A percentile compares a stretch with the other conserved stretches of the same genome.
These are phyloP conservation scores for Ochlodes sylvanus DNA, from an alignment of 2,888 invertebrate species.

Conservation along the genomic window DNA sequence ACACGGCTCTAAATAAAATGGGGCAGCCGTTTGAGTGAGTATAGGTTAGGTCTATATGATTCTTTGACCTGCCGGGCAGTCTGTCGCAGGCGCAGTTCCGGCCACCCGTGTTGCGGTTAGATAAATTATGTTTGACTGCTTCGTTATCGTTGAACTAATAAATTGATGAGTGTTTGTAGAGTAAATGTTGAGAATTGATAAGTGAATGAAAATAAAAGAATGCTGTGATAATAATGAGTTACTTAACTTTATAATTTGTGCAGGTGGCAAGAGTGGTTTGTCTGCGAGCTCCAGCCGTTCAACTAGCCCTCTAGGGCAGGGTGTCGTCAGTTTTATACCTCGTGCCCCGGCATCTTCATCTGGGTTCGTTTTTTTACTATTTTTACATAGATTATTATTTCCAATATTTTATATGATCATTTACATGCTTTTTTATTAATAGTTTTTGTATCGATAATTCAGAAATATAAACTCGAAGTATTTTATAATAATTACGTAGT, in stretches of 20 bases:
- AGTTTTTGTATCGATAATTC: conserved; percentile 2
- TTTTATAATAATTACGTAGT: background rate
- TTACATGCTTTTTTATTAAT: background rate
- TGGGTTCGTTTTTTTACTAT: conserved; percentile 55
- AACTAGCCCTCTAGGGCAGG: conserved; percentile 82
- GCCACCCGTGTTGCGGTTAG: conserved; percentile 66
- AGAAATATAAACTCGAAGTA: background rate
- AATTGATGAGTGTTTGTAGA: conserved; percentile 19
- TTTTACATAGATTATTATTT: background rate
- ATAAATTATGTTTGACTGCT: conserved; percentile 38
- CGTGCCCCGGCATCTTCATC: conserved; percentile 85
- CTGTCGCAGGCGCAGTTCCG: conserved; percentile 63
- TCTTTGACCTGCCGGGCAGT: conserved; percentile 46
- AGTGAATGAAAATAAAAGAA: conserved; percentile 1
- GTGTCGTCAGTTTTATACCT: conserved; percentile 78
- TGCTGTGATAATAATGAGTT: background rate
- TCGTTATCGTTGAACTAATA: conserved; percentile 13
- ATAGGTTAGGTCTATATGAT: conserved; percentile 42
- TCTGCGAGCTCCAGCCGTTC: conserved; percentile 86
- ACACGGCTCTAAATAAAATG: conserved; percentile 52
- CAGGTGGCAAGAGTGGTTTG: conserved; percentile 77
- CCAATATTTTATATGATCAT: background rate
- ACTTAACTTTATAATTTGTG: conserved; percentile 28
- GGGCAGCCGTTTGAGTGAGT: conserved; percentile 47
- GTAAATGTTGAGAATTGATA: background rate